Evolutionary conservation across 2,797 vertebrate genomes (phyloP), one percentile per base, ranked within the genome.

Genomic region (Cygnus olor): DNA sequence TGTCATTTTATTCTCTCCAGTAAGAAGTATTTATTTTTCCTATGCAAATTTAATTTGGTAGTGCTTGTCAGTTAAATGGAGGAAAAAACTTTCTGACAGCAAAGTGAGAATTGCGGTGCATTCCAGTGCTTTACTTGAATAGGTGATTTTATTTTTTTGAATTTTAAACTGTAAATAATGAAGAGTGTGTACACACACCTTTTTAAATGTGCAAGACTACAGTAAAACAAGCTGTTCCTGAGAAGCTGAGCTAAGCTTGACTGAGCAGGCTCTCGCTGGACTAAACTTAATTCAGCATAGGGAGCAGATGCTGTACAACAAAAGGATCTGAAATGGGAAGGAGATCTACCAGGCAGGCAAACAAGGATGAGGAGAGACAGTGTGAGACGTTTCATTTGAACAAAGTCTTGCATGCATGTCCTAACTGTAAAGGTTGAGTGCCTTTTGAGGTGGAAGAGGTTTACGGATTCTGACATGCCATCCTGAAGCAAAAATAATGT

Each of bases 11-110:
- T 85, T 92, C 36, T 82, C 56, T 80, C 20, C 34, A 85, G 16
- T 89, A 58, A 72, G 81, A 88, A 49, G 12, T 24, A 40, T 79
- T 79, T 87, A 61, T 85, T 96, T 93, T 81, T 73, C 74, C 53
- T 47, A n/a, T 53, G 72, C 42, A 77, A 74, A 86, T 70, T 74
- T 83, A 64, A 80, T 95, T 85, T 92, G 24, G 20, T 54, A 71
- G 20, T 2, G 4, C 9, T 22, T 64, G 60, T 87, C 32, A 57
- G 71, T 73, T 66, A 78, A 90, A 90, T 77, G 53, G 90, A 92
- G 84, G 36, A 65, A 76, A 78, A 7, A 22, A 42, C n/a, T 24
- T 69, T 86, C 57, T 81, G 88, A 78, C 44, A 84, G 61, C 9
- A 82, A 71, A 83, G 25, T 16, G 36, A 66, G 42, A 42, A 27